phyloP scores from a whole-genome alignment of 1,140 invertebrate species.

The Heliconius congener region DNA sequence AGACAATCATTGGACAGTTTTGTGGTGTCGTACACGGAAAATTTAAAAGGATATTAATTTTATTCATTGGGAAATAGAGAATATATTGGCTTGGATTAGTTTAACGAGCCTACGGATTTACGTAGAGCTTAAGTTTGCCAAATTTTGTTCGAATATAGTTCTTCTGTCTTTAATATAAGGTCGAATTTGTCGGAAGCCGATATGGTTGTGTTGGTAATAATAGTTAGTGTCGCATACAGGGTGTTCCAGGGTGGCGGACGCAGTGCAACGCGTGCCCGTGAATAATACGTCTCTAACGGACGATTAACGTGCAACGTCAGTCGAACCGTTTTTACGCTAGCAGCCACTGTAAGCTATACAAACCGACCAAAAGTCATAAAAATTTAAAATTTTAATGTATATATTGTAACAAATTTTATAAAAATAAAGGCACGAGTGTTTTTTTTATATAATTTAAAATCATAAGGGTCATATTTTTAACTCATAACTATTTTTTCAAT shows the following conservation, averaged over 20 bases:
- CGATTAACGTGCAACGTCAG: conserved; percentile 70
- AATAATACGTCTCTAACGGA: conserved; percentile 75
- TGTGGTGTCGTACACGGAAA: conserved; percentile 57
- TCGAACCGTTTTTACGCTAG: conserved; percentile 55
- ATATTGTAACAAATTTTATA: neutral
- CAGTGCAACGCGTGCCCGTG: conserved; percentile 74
- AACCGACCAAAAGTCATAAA: conserved; percentile 13
- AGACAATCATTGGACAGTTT: conserved; percentile 38
- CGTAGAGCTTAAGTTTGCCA: conserved; percentile 37
- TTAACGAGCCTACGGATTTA: conserved; percentile 55
- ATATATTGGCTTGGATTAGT: conserved; percentile 79
- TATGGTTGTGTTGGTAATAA: conserved; percentile 35
- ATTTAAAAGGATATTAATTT: conserved; percentile 76
- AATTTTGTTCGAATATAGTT: neutral
- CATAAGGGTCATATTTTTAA: too few species aligned
- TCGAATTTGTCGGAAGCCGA: neutral
- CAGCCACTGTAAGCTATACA: conserved; percentile 3
- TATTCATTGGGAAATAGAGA: conserved; percentile 76
- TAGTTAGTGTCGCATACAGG: conserved; percentile 44
- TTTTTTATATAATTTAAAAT: too few species aligned
- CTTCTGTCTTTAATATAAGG: neutral
- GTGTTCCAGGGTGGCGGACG: conserved; percentile 67
- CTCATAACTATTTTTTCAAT: too few species aligned
- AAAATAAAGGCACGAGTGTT: too few species aligned
- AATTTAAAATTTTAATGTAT: neutral